Percentiles rank a stretch among this genome's conserved stretches.
phyloP scores from a whole-genome alignment of 2,888 invertebrate genomes.

The Amblyjoppa fuscipennis region DNA sequence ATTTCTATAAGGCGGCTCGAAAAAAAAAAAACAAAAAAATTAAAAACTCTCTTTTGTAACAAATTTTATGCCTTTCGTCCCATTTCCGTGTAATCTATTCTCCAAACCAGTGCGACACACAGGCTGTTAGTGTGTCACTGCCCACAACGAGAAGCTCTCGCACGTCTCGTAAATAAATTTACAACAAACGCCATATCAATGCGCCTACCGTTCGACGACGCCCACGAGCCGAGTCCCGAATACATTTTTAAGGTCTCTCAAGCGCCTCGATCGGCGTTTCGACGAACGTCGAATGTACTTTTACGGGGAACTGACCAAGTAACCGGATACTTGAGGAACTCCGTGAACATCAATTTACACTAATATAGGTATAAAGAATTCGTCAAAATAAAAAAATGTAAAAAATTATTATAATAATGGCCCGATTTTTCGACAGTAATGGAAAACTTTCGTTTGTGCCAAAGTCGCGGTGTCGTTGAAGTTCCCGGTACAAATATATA shows the following conservation, averaged over 20 bases:
- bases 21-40: background rate
- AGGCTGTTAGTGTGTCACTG: conserved; percentile 46
- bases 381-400: background rate
- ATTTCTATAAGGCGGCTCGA: background rate
- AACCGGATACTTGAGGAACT: conserved; percentile 1
- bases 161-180: conserved; percentile 76
- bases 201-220: conserved; percentile 73
- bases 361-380: background rate
- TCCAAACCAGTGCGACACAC: background rate
- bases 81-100: background rate
- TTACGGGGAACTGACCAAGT: conserved; percentile 1
- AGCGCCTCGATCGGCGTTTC: background rate
- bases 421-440: background rate
- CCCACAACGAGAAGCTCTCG: conserved; percentile 58
- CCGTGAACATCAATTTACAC: background rate
- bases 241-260: conserved; percentile 16
- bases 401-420: background rate
- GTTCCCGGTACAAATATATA: background rate
- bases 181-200: conserved; percentile 75
- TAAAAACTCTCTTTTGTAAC: background rate
- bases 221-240: conserved; percentile 72
- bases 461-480: background rate
- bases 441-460: background rate
- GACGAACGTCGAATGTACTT: background rate
- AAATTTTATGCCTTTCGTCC: background rate